Percentiles rank a stretch among this genome's conserved stretches.
Evolutionary conservation across 1,140 invertebrate species (phyloP).

Genomic region (Drosophila mauritiana): DNA sequence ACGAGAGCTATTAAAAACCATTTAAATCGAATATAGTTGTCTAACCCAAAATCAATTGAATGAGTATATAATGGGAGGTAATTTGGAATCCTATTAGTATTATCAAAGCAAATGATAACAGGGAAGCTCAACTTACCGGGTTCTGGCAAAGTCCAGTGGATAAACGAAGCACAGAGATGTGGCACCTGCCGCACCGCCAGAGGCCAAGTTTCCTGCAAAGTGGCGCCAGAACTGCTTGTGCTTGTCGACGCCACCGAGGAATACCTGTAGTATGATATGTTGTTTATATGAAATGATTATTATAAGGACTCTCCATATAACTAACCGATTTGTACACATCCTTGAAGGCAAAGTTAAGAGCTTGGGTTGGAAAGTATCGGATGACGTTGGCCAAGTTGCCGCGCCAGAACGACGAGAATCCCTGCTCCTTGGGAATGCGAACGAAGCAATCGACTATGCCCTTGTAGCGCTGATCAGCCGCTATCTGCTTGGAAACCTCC

Average conservation of each 20-base stretch:
- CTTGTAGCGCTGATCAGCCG: conserved; percentile 91
- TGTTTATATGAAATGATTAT: background rate
- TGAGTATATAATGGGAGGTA: no score
- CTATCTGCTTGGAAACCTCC: conserved; percentile 92
- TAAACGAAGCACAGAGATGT: conserved; percentile 97
- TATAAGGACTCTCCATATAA: background rate
- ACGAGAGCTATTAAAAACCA: no score
- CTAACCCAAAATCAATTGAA: no score
- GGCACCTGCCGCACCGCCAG: conserved; percentile 96
- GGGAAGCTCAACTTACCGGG: conserved; percentile 82
- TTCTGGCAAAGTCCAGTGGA: conserved; percentile 97
- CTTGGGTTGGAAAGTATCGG: conserved; percentile 97
- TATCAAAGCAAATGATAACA: no score
- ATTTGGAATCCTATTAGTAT: no score
- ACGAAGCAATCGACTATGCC: conserved; percentile 86
- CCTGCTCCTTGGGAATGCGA: conserved; percentile 93
- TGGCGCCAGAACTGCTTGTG: conserved; percentile 93
- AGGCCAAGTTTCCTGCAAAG: conserved; percentile 94
- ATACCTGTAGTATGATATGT: conserved; percentile 64
- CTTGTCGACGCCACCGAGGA: conserved; percentile 89
- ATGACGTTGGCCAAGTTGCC: conserved; percentile 97
- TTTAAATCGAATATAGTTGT: no score
- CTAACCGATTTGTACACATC: conserved; percentile 92
- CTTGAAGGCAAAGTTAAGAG: conserved; percentile 97
- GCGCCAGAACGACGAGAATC: conserved; percentile 94